Evolutionary conservation across 2,888 invertebrate species (phyloP), one percentile per base, ranked within the genome.

Genomic region (Dendrolimus houi): DNA sequence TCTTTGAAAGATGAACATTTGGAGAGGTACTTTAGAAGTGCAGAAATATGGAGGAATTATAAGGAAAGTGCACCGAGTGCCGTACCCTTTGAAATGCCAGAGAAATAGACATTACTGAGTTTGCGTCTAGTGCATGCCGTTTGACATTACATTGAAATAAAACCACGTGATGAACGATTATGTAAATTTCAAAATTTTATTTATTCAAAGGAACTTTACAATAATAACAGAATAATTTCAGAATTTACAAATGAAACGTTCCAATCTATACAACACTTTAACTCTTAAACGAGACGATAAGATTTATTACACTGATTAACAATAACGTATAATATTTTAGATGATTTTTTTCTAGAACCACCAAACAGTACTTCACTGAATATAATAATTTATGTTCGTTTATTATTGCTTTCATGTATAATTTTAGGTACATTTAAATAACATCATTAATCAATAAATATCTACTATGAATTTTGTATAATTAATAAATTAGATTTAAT

Each of bases 241-340:
- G 85, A 87, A 83, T 83, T 87, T 85, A 85, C 83, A 90, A 89
- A 89, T 85, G 69, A 88, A 87, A 81, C 79, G 73, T 87, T 88
- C 79, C 80, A 75, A 85, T 88, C 88, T 89, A 89, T 89, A 90
- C 90, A 89, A 88, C 87, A 90, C 86, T 85, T 85, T 85, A 85
- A 87, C 87, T 85, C 85, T 87, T 88, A 89, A 87, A 87, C 85
- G 85, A 87, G 87, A 87, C 81, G 81, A 87, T 83, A 86, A 87
- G 87, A 84, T 87, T 87, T 83, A 79, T 82, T 89, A 90, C 90
- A 89, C 83, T 89, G 85, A 90, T 84, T 87, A 89, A 89, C 87
- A 85, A 87, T 85, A 87, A 87, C 85, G 75, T 83, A 83, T 85
- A 83, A 75, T 47, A 47, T 82, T 82, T 79, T 81, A 71, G 72